Evolutionary conservation across 2,797 vertebrate genomes (phyloP), one percentile per base, ranked within the genome.

Genomic region (Pantherophis alleghaniensis): DNA sequence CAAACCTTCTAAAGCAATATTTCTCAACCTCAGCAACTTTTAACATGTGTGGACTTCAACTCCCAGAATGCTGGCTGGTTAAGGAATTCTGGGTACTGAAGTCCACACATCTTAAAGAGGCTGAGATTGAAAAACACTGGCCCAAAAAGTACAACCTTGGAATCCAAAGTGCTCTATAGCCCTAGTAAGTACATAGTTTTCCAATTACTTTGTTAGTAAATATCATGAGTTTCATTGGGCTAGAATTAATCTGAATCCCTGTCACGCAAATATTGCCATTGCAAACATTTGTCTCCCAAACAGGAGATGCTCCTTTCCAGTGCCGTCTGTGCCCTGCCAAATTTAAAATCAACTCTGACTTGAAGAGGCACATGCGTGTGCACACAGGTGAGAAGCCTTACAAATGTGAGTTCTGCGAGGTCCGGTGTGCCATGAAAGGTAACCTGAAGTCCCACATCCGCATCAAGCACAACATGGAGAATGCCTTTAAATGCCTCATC

Each of bases 291-390:
- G 90, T 94, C 96, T 94, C 93, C 20, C 95, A 93, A 91, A 95
- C 96, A 99, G 99, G 99, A 37, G 99, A 99, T 16, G 98, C 99
- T 66, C 99, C 99, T 24, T 99, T 99, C 98, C 99, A 99, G 96
- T 99, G 99, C 97, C 98, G 98, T 89, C 97, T 99, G 96, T 99
- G 99, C 89, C 98, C 98, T 4, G 99, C 99, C 92, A 99, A 99
- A 97, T 99, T 99, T 97, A 99, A 99, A 97, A 99, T 99, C 97
- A 99, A 99, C 98, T 99, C 99, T 0, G 99, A 99, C 97, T 98
- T 99, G 97, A 99, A 99, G 97, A 97, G 99, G 88, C 99, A 99
- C 98, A 96, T 98, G 96, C 98, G 98, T 12, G 98, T 99, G 92
- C 99, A 99, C 98, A 99, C 99, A 0, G 99, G 99, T 7, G 99